phyloP scores from a whole-genome alignment of 35 echinoderm and acorn worm genomes.

The Heliocidaris tuberculata region DNA sequence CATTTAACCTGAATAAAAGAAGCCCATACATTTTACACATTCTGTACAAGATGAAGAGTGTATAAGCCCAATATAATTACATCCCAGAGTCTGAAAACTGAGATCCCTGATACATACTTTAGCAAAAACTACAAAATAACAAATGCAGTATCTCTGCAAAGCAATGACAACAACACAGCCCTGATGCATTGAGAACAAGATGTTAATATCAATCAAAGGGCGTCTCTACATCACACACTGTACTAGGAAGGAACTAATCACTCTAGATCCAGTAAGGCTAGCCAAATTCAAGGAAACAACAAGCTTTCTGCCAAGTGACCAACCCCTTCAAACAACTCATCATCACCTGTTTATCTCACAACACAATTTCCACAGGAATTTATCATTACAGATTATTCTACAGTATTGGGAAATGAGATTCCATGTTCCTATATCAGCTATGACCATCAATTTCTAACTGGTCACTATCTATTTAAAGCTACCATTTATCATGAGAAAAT shows the following conservation, averaged over 20 bases:
- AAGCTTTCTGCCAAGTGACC: not conserved
- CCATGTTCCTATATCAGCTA: not conserved
- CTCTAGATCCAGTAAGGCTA: not conserved
- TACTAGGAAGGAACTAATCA: not conserved
- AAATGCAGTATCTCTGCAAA: not conserved
- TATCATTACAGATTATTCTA: not conserved
- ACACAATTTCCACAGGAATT: not conserved
- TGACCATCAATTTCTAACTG: not conserved
- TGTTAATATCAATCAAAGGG: not conserved
- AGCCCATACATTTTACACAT: too few relatives aligned
- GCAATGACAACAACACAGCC: not conserved
- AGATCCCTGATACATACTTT: not conserved
- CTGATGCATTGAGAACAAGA: not conserved
- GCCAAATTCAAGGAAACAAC: not conserved
- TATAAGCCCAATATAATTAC: too few relatives aligned
- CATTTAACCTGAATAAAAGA: too few relatives aligned
- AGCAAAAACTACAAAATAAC: not conserved
- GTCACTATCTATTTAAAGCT: too few relatives aligned
- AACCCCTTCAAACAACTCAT: not conserved
- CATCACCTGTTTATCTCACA: not conserved
- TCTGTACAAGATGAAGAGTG: too few relatives aligned
- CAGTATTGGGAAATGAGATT: not conserved
- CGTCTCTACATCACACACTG: not conserved
- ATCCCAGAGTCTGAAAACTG: not conserved
- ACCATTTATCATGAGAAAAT: too few relatives aligned